Evolutionary conservation across 2,113 vertebrate genomes (phyloP), one percentile per base, ranked within the genome.

Genomic region (Tupaia chinensis): DNA sequence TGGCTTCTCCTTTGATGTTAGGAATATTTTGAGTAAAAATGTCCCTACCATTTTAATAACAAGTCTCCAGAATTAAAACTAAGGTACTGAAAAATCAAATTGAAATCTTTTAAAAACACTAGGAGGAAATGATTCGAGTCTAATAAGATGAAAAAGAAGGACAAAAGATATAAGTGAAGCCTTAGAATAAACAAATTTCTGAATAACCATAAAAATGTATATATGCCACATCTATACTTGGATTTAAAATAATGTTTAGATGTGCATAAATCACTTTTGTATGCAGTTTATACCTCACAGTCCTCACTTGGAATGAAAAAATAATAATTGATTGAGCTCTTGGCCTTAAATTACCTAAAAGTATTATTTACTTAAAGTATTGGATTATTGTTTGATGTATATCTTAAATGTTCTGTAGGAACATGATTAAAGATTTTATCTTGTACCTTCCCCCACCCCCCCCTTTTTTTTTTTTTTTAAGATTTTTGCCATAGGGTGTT

Each of bases 11-110:
- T 95, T 91, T 23, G 14, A 79, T 53, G 16, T 73, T 87, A 53
- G n/a, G 22, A 80, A 11, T 93, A 34, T 70, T 95, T 89, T 87
- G 79, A 88, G 27, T 93, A 94, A 80, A 89, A 83, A n/a, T 91
- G 20, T 85, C 19, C 23, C 32, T 84, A 22, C 9, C 85, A 3
- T 93, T 74, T 82, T 89, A 91, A 65, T 61, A 58, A 29, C 22
- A 4, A 4, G 91, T 72, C 65, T 87, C 61, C 32, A 85, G 76
- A 97, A 32, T 91, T 93, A 86, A 73, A 79, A 77, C 83, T 94
- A 84, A 95, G 44, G 68, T 88, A 70, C 60, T 34, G 20, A 79
- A 90, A 92, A 91, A 54, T 44, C 29, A 95, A 95, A 93, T 79
- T 85, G 69, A 87, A 76, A 34, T 60, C 16, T 95, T 86, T 22